phyloP scores from a whole-genome alignment of 2,888 invertebrate genomes.

The Fabriciana adippe region DNA sequence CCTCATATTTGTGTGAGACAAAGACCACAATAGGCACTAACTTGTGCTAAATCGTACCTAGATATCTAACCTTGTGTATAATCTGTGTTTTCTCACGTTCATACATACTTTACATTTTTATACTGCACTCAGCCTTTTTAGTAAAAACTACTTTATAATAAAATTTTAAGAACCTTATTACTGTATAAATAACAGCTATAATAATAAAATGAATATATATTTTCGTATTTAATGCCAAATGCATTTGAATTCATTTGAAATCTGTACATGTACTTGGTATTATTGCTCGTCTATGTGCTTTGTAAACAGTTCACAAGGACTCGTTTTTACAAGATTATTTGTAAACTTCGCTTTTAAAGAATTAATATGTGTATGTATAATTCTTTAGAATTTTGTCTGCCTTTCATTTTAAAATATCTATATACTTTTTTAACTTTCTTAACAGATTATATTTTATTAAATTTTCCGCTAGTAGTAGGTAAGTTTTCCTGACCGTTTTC shows the following conservation, averaged over 20 bases:
- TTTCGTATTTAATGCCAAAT: not conserved
- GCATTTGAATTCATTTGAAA: constrained; percentile 28
- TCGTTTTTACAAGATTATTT: not conserved
- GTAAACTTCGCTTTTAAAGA: not conserved
- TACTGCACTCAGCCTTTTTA: constrained; percentile 54
- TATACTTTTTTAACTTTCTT: too few species aligned
- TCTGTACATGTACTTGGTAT: constrained; percentile 22
- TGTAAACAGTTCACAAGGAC: constrained; percentile 2
- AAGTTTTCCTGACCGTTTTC: too few species aligned
- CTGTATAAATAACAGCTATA: not conserved
- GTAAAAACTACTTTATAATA: constrained; percentile 43
- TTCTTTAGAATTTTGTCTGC: not conserved
- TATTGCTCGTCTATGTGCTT: not conserved
- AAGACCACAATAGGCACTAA: constrained; percentile 33
- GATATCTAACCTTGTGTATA: constrained; percentile 39
- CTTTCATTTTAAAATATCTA: not conserved
- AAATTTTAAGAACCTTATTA: constrained; percentile 9
- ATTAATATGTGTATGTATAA: not conserved
- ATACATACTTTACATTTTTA: constrained; percentile 43
- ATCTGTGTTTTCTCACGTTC: constrained; percentile 52
- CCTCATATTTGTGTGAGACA: constrained; percentile 30
- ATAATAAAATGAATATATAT: not conserved
- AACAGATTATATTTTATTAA: too few species aligned
- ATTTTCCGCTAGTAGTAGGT: too few species aligned
- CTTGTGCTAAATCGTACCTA: constrained; percentile 32